phyloP scores from a whole-genome alignment of 2,888 invertebrate species.

The Gisinianus flammeolus region DNA sequence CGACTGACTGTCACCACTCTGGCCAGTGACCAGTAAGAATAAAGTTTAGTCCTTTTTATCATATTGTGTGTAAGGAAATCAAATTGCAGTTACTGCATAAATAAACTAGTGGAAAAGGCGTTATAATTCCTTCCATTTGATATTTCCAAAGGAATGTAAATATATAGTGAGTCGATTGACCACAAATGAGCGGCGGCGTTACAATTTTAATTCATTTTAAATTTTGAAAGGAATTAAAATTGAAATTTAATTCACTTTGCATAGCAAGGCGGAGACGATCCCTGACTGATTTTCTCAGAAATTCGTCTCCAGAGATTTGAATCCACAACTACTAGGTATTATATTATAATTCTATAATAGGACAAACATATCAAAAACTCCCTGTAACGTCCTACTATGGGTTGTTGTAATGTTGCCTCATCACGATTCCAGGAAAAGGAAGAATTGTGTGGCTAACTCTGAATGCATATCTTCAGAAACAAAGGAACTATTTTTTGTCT shows the following conservation, averaged over 20 bases:
- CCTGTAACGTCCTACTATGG: slow-evolving; percentile 33
- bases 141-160: too few species aligned
- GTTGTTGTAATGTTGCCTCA: slow-evolving; percentile 49
- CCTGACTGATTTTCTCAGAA: slow-evolving; percentile 59
- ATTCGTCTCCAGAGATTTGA: slow-evolving; percentile 47
- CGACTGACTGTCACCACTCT: too few species aligned
- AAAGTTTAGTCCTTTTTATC: too few species aligned
- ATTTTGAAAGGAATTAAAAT: not conserved
- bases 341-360: slow-evolving; percentile 14
- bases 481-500: slow-evolving; percentile 49
- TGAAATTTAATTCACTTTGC: slow-evolving; percentile 36
- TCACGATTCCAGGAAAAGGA: slow-evolving; percentile 58
- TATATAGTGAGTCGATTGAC: too few species aligned
- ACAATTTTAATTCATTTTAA: not conserved
- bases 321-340: not conserved
- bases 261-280: slow-evolving; percentile 58
- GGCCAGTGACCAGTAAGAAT: too few species aligned
- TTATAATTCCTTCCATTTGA: too few species aligned
- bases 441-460: slow-evolving; percentile 47
- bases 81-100: too few species aligned
- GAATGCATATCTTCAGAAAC: slow-evolving; percentile 47
- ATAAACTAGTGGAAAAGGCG: too few species aligned
- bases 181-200: not conserved
- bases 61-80: too few species aligned
- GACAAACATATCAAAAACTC: slow-evolving; percentile 34